A percentile compares a stretch with the other conserved stretches of the same genome.
Evolutionary conservation across 2,113 vertebrate species (phyloP).

Genomic region (Colaptes auratus): DNA sequence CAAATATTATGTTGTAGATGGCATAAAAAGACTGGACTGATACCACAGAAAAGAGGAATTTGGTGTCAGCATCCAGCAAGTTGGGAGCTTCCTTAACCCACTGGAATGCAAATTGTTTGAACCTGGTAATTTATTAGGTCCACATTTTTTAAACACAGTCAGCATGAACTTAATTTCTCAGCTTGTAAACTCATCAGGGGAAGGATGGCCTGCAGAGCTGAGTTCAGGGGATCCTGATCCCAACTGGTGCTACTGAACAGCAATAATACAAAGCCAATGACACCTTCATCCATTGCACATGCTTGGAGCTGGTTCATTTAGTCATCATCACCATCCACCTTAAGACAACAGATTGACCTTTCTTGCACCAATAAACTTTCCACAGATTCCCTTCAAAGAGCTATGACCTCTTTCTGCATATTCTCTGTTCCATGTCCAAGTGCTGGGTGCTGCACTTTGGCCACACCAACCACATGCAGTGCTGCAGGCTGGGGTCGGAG

Average conservation of each 20-base stretch:
- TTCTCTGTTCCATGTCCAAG: not conserved
- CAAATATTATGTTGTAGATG: not conserved
- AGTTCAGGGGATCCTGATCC: slow-evolving; percentile 48
- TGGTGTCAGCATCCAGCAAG: not conserved
- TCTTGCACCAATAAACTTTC: not conserved
- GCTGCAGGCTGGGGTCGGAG: too few species aligned
- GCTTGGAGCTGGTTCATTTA: not conserved
- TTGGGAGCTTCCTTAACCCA: not conserved
- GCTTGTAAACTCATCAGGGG: slow-evolving; percentile 44
- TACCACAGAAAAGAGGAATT: not conserved
- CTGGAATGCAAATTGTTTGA: slow-evolving; percentile 41
- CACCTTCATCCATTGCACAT: not conserved
- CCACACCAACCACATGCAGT: too few species aligned
- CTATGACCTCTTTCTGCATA: not conserved
- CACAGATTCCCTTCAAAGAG: not conserved
- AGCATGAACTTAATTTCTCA: slow-evolving; percentile 45
- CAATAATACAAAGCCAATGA: not conserved
- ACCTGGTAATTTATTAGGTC: slow-evolving; percentile 26
- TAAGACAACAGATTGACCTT: not conserved
- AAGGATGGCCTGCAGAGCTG: slow-evolving; percentile 36
- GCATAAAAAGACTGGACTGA: not conserved
- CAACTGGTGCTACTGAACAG: not conserved
- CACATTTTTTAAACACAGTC: slow-evolving; percentile 19
- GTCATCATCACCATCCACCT: not conserved
- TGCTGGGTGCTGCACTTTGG: too few species aligned